These are phyloP conservation scores for Heliconius sara DNA, from an alignment of 2,888 invertebrate genomes.

Conservation along the genomic window DNA sequence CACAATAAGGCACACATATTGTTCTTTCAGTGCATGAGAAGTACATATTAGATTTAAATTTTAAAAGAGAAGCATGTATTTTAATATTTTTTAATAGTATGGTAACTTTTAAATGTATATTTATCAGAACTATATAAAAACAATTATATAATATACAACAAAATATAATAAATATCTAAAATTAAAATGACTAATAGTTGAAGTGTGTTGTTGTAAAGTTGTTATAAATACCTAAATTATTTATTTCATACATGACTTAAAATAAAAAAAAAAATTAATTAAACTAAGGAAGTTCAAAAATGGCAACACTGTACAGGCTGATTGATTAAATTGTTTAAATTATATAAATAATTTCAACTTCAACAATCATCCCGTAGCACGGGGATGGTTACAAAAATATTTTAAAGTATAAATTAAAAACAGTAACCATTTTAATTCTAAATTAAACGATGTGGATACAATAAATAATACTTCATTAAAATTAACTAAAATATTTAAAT, in stretches of 20 bases:
- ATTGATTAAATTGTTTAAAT: neutral
- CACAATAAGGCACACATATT: constrained; percentile 33
- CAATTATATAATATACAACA: neutral
- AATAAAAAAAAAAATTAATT: neutral
- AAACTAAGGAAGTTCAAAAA: neutral
- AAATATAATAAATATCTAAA: neutral
- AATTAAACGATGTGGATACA: neutral
- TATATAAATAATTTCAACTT: too few species aligned
- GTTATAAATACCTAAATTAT: neutral
- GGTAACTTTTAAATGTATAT: neutral
- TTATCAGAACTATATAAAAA: neutral
- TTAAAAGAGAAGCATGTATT: neutral
- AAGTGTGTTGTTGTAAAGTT: neutral
- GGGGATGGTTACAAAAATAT: neutral
- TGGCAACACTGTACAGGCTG: neutral
- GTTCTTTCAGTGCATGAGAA: constrained; percentile 7
- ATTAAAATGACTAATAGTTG: neutral
- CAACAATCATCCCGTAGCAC: neutral
- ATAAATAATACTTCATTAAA: constrained; percentile 3
- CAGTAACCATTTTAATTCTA: neutral
- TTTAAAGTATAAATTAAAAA: neutral
- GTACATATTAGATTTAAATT: neutral
- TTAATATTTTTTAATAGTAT: neutral
- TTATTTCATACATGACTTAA: neutral
- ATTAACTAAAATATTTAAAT: neutral